Percentiles rank a stretch among this genome's conserved stretches.
Conservation (phyloP, 2,888 invertebrate genomes). For the Pammene aurita region DNA sequence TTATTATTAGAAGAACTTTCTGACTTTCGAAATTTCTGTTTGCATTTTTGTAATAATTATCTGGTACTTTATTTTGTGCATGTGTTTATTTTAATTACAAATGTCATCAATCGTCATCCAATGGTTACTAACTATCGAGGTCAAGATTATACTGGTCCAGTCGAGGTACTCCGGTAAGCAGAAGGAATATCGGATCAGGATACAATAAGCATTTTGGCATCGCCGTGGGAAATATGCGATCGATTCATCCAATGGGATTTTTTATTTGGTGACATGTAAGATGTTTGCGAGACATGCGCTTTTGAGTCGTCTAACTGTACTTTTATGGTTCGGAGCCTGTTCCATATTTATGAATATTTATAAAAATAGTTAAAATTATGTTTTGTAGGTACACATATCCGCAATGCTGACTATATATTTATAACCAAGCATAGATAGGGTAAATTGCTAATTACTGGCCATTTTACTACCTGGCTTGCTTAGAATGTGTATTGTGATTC, state of each 20-base stretch:
- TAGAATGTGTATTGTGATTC: too few relatives aligned
- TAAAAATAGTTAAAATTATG: not conserved
- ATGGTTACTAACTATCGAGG: not conserved
- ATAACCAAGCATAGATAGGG: not conserved
- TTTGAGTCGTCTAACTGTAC: constrained; percentile 14
- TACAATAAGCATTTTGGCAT: constrained; percentile 40
- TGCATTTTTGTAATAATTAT: too few relatives aligned
- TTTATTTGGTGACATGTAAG: constrained; percentile 20
- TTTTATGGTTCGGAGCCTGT: not conserved
- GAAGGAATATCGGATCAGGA: constrained; percentile 42
- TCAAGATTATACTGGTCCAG: not conserved
- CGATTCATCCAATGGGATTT: constrained; percentile 23
- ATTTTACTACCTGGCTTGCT: too few relatives aligned
- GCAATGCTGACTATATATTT: not conserved
- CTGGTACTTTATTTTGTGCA: too few relatives aligned
- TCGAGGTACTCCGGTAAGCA: not conserved
- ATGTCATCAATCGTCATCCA: too few relatives aligned
- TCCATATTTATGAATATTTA: not conserved
- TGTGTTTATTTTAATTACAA: too few relatives aligned
- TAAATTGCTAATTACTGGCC: too few relatives aligned
- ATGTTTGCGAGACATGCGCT: constrained; percentile 13
- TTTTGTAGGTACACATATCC: not conserved
- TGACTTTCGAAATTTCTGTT: too few relatives aligned
- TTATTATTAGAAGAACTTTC: too few relatives aligned
- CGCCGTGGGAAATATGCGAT: constrained; percentile 35